Evolutionary conservation across 53 echinoderm and acorn worm genomes (phyloP).

Genomic region (Stichopus horrens): DNA sequence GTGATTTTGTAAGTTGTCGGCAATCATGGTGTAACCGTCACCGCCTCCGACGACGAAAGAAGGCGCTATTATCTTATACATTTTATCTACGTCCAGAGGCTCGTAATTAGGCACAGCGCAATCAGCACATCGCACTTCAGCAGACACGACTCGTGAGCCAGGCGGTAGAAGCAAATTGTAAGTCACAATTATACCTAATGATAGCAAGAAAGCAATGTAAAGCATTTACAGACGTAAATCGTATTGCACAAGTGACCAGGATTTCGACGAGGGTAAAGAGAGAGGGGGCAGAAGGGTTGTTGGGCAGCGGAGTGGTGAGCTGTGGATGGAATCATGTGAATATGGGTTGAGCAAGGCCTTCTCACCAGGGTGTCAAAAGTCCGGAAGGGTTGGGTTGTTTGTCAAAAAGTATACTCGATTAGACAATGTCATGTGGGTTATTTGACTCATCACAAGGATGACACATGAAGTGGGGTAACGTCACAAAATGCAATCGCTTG

Average conservation of each 20-base stretch:
- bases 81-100: constrained; percentile 59
- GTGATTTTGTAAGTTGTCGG: constrained; percentile 56
- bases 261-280: neutral
- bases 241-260: neutral
- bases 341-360: neutral
- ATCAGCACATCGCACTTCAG: constrained; percentile 70
- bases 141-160: constrained; percentile 62
- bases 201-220: neutral
- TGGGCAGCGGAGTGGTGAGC: neutral
- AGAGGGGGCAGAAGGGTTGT: neutral
- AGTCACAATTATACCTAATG: constrained; percentile 70
- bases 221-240: too few species aligned
- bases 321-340: neutral
- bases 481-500: too few species aligned
- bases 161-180: constrained; percentile 54
- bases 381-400: too few species aligned
- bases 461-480: too few species aligned
- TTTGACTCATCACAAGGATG: too few species aligned
- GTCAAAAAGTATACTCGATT: too few species aligned
- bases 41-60: constrained; percentile 70
- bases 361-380: too few species aligned
- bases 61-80: constrained; percentile 63
- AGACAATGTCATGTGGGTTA: too few species aligned
- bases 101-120: constrained; percentile 76
- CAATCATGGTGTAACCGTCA: constrained; percentile 73